phyloP scores from a whole-genome alignment of 2,797 vertebrate species.

The Mormyrops boulengeri region DNA sequence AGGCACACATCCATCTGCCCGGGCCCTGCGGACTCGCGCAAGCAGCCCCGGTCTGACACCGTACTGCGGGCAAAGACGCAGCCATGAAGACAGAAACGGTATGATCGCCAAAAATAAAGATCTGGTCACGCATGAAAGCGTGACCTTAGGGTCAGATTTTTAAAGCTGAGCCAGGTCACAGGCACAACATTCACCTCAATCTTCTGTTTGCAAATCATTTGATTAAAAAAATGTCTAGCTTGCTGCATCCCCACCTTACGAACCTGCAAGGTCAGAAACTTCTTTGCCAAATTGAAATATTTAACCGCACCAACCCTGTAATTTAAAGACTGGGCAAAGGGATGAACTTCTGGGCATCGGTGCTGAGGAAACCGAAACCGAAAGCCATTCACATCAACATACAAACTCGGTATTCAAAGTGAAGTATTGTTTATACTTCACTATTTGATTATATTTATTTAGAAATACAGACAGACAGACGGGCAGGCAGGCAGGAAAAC shows the following conservation, averaged over 20 bases:
- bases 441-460: neutral
- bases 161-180: neutral
- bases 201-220: neutral
- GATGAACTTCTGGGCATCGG: neutral
- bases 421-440: neutral
- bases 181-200: neutral
- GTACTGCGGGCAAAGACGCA: conserved; percentile 53
- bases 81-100: neutral
- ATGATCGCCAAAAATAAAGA: neutral
- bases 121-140: neutral
- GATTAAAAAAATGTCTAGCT: neutral
- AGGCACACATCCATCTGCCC: conserved; percentile 73
- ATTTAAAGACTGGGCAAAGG: neutral
- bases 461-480: neutral
- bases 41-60: conserved; percentile 83
- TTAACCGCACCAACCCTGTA: neutral
- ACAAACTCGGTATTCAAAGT: neutral
- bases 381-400: neutral
- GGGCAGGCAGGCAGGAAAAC: too few relatives aligned
- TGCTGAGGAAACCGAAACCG: neutral
- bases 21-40: conserved; percentile 63
- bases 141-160: neutral
- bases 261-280: neutral
- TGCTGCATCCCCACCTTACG: neutral
- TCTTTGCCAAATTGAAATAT: neutral